A percentile compares a stretch with the other conserved stretches of the same genome.
These are phyloP conservation scores for Rana temporaria DNA, from an alignment of 2,113 vertebrate genomes.

Conservation along the genomic window DNA sequence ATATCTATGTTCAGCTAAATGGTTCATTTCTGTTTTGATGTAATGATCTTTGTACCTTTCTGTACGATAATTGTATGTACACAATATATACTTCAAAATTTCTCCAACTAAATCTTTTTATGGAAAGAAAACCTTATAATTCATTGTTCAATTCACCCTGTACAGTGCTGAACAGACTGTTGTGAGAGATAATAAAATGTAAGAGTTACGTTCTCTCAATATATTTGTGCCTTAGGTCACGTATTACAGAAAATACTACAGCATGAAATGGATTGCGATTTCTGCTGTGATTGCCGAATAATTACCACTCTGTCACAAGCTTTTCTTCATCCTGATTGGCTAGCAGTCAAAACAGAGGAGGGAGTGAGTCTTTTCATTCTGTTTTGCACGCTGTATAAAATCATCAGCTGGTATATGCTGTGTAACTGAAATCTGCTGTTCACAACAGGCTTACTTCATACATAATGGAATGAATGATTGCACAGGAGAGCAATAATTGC, in stretches of 20 bases:
- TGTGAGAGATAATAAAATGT: neutral
- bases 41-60: too few species aligned
- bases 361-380: slow-evolving; percentile 63
- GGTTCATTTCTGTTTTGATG: too few species aligned
- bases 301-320: slow-evolving; percentile 55
- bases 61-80: too few species aligned
- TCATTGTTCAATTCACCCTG: too few species aligned
- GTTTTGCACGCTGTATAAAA: slow-evolving; percentile 57
- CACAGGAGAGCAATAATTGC: neutral
- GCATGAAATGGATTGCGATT: neutral
- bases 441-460: neutral
- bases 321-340: slow-evolving; percentile 67
- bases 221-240: neutral
- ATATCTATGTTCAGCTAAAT: too few species aligned
- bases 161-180: too few species aligned
- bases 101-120: too few species aligned
- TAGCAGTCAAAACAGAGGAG: slow-evolving; percentile 64
- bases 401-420: slow-evolving; percentile 58
- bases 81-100: too few species aligned
- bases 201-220: neutral
- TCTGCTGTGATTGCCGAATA: slow-evolving; percentile 49
- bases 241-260: neutral
- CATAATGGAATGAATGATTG: neutral
- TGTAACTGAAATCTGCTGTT: slow-evolving; percentile 47
- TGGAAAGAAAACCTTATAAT: too few species aligned